Conservation (phyloP, 2,113 vertebrate species). For the Gymnarchus niloticus region DNA sequence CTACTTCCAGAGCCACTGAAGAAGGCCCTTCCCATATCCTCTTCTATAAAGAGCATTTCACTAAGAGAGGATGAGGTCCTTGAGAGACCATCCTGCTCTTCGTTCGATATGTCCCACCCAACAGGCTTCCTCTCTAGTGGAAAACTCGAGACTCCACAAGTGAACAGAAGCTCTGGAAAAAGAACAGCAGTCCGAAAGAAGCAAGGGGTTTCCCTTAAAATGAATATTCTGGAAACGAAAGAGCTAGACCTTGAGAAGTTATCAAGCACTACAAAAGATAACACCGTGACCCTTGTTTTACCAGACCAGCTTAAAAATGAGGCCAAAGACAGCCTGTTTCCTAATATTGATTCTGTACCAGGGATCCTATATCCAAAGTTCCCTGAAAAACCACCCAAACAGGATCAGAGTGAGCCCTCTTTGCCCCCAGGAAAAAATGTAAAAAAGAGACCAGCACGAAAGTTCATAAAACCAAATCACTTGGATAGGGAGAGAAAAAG, state of each 20-base stretch:
- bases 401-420: not conserved
- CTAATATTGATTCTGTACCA: conserved; percentile 60
- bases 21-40: conserved; percentile 39
- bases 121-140: conserved; percentile 36
- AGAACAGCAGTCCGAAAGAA: conserved; percentile 55
- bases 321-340: conserved; percentile 53
- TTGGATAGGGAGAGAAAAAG: conserved; percentile 15
- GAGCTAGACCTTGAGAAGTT: conserved; percentile 39
- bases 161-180: conserved; percentile 39
- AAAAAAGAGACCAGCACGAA: conserved; percentile 25
- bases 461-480: not conserved
- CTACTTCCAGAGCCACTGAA: conserved; percentile 63
- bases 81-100: conserved; percentile 31
- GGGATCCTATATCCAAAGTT: conserved; percentile 60
- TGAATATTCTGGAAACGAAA: conserved; percentile 51
- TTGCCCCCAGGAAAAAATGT: not conserved
- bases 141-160: conserved; percentile 37
- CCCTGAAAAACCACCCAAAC: conserved; percentile 30
- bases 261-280: conserved; percentile 11
- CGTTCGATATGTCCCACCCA: conserved; percentile 11
- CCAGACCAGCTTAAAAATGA: conserved; percentile 45
- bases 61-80: conserved; percentile 33
- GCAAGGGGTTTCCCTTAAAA: conserved; percentile 49
- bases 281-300: conserved; percentile 30
- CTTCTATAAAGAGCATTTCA: conserved; percentile 38